Base-by-base conservation (phyloP, 2,797 vertebrate genomes). In the Emys orbicularis region DNA sequence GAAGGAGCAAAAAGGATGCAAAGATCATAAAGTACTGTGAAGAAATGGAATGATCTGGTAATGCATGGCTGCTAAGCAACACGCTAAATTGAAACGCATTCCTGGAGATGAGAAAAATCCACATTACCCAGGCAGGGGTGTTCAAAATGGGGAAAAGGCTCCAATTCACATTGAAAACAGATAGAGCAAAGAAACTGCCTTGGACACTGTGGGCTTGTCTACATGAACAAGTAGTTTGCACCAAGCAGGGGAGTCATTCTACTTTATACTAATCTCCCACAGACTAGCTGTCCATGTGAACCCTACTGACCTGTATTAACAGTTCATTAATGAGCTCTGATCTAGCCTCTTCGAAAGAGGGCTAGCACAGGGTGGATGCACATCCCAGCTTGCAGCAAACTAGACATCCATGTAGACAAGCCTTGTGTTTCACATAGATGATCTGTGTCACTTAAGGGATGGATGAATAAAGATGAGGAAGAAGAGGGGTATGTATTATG, bases 1-100 rank as follows among this genome's bases (percentile, higher is more conserved):
- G 87, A 83, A 84, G n/a, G 23, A 37, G n/a, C 19, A 37, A 61
- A 59, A 61, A 61, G 13, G 59, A 61, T 74, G 25, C 34, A 84
- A 95, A 95, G 72, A 53, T 90, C 86, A 80, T 25, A 49, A 41
- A 72, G n/a, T 72, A 72, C 37, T 41, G 21, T 11, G n/a, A 65
- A 65, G 74, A 82, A 91, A 85, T 10, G 93, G 44, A 95, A 90
- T 3, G 88, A 27, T 65, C 41, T 94, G 31, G 81, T 77, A 81
- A 82, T 82, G 81, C 86, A 84, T 0, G 0, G 74, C 82, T 96
- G 85, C 65, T 90, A 95, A 92, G 84, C 81, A 95, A 85, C 47
- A 41, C 25, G 65, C 81, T 52, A 68, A 92, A 95, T 47, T 31
- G 31, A 85, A 88, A 25, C 4, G 81, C 23, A 54, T 92, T 95